Conservation (phyloP, 2,797 vertebrate species). For the Nyctalus aviator region DNA sequence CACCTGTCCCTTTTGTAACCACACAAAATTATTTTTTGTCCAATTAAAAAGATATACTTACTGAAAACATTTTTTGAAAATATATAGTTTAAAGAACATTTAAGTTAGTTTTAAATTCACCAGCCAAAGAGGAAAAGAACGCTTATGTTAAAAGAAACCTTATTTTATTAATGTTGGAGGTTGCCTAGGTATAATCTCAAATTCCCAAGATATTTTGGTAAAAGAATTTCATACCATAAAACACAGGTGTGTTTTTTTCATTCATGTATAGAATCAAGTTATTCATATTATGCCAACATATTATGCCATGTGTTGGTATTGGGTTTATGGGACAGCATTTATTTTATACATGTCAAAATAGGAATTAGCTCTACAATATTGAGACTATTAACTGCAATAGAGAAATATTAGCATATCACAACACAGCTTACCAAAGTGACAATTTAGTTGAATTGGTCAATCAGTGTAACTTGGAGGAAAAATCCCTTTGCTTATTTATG, state of each 20-base stretch:
- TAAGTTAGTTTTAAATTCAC: neutral
- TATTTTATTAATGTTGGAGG: conserved; percentile 33
- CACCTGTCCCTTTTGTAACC: conserved; percentile 27
- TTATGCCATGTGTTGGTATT: neutral
- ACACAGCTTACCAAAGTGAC: neutral
- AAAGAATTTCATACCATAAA: conserved; percentile 39
- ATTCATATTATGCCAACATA: neutral
- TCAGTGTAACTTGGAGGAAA: neutral
- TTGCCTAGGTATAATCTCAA: conserved; percentile 12
- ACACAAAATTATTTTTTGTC: conserved; percentile 39
- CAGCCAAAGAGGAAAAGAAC: neutral
- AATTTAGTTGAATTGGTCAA: neutral
- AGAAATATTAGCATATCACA: neutral
- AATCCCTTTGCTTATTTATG: conserved; percentile 6
- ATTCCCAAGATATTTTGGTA: conserved; percentile 24
- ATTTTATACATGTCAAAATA: neutral
- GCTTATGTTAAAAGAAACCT: neutral
- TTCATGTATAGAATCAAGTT: conserved; percentile 25
- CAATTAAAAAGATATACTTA: conserved; percentile 43
- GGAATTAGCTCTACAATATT: conserved; percentile 6
- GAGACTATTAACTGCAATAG: conserved; percentile 29
- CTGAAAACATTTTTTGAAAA: conserved; percentile 18
- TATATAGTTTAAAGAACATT: neutral
- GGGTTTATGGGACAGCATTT: neutral
- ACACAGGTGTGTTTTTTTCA: neutral